phyloP scores from a whole-genome alignment of 2,113 vertebrate species.

The Lanius collurio region DNA sequence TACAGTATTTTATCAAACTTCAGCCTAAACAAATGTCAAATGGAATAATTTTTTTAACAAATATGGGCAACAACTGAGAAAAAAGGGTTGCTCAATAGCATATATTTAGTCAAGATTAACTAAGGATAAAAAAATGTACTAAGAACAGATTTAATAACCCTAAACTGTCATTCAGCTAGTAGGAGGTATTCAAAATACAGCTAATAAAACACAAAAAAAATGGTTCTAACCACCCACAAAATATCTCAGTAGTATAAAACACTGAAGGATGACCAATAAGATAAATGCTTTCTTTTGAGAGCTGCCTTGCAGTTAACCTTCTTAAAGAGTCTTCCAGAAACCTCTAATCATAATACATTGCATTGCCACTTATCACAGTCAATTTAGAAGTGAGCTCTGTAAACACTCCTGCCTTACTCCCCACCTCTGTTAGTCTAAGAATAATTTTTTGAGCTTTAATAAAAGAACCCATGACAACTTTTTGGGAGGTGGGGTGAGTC shows the following conservation, averaged over 20 bases:
- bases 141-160: conserved; percentile 77
- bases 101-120: conserved; percentile 76
- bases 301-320: conserved; percentile 66
- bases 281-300: conserved; percentile 74
- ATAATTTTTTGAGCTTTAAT: conserved; percentile 56
- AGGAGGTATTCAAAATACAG: conserved; percentile 77
- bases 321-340: conserved; percentile 60
- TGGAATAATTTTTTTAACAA: conserved; percentile 77
- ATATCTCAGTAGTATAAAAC: conserved; percentile 55
- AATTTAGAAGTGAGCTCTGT: conserved; percentile 72
- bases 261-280: conserved; percentile 65
- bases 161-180: conserved; percentile 78
- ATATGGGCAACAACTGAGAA: conserved; percentile 80
- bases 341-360: conserved; percentile 59
- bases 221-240: conserved; percentile 65
- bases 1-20: conserved; percentile 78
- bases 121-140: conserved; percentile 69
- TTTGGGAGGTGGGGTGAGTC: not conserved
- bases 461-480: conserved; percentile 59
- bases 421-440: conserved; percentile 62
- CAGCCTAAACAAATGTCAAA: conserved; percentile 82
- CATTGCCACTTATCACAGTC: conserved; percentile 71
- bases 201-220: conserved; percentile 77
- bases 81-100: conserved; percentile 63
- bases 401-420: conserved; percentile 76